phyloP scores from a whole-genome alignment of 2,888 invertebrate species.

The Eurois occulta region DNA sequence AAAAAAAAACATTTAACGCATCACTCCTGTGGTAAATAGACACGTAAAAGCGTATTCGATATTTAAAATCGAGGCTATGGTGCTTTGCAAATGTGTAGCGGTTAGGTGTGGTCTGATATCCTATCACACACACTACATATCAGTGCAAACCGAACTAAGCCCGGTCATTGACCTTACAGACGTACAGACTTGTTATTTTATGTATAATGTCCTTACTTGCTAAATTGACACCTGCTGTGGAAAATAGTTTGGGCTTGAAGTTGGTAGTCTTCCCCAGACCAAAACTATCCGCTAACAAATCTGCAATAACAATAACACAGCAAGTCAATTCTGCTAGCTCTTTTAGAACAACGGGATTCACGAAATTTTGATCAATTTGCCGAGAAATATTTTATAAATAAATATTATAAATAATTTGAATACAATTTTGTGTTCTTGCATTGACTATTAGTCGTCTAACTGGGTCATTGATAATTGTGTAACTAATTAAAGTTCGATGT shows the following conservation, averaged over 20 bases:
- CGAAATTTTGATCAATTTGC: conserved; percentile 9
- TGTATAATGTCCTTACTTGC: conserved; percentile 80
- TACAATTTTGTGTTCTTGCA: background rate
- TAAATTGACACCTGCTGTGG: conserved; percentile 76
- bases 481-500: background rate
- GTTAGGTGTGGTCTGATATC: conserved; percentile 74
- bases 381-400: background rate
- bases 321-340: conserved; percentile 71
- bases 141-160: conserved; percentile 70
- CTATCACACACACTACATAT: conserved; percentile 63
- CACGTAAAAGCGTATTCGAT: conserved; percentile 50
- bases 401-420: conserved; percentile 23
- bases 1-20: conserved; percentile 39
- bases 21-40: conserved; percentile 31
- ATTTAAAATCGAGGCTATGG: conserved; percentile 49
- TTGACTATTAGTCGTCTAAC: background rate
- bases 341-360: conserved; percentile 34
- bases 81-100: conserved; percentile 73
- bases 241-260: conserved; percentile 81
- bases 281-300: conserved; percentile 87
- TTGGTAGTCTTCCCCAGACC: conserved; percentile 83
- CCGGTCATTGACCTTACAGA: conserved; percentile 59
- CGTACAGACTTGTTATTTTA: conserved; percentile 62
- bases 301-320: conserved; percentile 82
- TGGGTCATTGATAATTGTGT: conserved; percentile 16